These are phyloP conservation scores for Craterocephalus amniculus DNA, from an alignment of 2,797 vertebrate genomes.

Conservation along the genomic window DNA sequence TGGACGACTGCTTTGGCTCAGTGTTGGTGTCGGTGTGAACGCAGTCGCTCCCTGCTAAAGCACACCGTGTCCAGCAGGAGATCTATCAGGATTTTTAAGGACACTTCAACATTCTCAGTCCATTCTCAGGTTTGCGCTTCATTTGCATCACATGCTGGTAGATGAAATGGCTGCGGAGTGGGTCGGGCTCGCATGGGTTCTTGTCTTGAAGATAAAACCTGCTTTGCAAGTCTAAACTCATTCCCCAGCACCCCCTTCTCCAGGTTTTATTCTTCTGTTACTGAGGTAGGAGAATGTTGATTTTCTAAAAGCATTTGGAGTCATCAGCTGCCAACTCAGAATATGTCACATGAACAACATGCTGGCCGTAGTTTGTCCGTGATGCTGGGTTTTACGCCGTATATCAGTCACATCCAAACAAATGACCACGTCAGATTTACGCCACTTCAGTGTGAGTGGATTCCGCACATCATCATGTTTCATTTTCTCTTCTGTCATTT, in stretches of 20 bases:
- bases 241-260: constrained; percentile 36
- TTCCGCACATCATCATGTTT: constrained; percentile 42
- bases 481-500: constrained; percentile 47
- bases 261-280: constrained; percentile 67
- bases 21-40: constrained; percentile 32
- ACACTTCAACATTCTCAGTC: constrained; percentile 52
- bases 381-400: constrained; percentile 29
- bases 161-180: constrained; percentile 41
- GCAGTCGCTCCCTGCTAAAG: constrained; percentile 16
- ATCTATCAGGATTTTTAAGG: constrained; percentile 40
- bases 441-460: constrained; percentile 32
- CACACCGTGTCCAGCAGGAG: constrained; percentile 27
- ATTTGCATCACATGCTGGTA: constrained; percentile 43
- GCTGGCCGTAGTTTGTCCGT: constrained; percentile 22
- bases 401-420: constrained; percentile 44
- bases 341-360: constrained; percentile 27
- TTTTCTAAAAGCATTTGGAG: constrained; percentile 40
- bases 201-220: constrained; percentile 80
- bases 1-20: constrained; percentile 45
- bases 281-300: constrained; percentile 53
- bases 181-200: constrained; percentile 81
- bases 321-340: constrained; percentile 32
- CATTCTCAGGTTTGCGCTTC: constrained; percentile 67
- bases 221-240: constrained; percentile 28
- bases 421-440: constrained; percentile 25